Percentiles rank a stretch among this genome's conserved stretches.
These are phyloP conservation scores for Lepidocyrtinus sp. DNA, from an alignment of 2,888 invertebrate genomes.

Conservation along the genomic window DNA sequence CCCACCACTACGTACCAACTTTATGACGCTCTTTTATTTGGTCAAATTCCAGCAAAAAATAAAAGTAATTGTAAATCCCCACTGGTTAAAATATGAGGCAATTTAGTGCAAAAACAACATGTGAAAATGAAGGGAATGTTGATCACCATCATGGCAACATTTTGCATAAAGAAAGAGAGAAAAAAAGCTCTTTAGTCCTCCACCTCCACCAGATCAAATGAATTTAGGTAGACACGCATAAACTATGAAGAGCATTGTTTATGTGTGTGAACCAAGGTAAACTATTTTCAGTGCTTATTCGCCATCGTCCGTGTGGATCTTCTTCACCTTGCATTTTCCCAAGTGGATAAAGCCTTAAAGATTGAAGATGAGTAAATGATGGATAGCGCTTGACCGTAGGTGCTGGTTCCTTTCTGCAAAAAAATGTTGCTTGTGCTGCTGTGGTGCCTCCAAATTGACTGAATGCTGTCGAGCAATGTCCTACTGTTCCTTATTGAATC, in stretches of 20 bases:
- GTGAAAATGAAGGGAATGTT: constrained; percentile 6
- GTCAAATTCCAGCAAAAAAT: neutral
- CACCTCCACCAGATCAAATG: neutral
- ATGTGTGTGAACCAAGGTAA: constrained; percentile 1
- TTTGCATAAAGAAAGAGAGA: too few species aligned
- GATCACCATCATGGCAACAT: constrained; percentile 6
- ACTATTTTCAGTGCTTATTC: neutral
- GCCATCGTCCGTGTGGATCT: neutral
- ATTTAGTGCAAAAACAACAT: neutral
- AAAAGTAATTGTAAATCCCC: neutral
- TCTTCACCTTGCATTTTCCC: constrained; percentile 13
- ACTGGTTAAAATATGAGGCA: neutral
- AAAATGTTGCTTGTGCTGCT: too few species aligned
- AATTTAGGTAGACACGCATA: constrained; percentile 10
- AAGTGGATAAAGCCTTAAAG: neutral
- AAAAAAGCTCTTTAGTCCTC: constrained; percentile 4
- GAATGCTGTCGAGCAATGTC: too few species aligned
- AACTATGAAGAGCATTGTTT: neutral
- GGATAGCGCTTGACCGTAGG: neutral
- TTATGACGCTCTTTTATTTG: neutral
- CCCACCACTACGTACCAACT: neutral
- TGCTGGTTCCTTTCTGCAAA: too few species aligned
- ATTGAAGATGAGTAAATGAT: constrained; percentile 7
- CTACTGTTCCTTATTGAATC: constrained; percentile 2
- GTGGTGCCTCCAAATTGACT: neutral